Evolutionary conservation across 2,888 invertebrate genomes (phyloP), one percentile per base, ranked within the genome.

Genomic region (Boloria selene): DNA sequence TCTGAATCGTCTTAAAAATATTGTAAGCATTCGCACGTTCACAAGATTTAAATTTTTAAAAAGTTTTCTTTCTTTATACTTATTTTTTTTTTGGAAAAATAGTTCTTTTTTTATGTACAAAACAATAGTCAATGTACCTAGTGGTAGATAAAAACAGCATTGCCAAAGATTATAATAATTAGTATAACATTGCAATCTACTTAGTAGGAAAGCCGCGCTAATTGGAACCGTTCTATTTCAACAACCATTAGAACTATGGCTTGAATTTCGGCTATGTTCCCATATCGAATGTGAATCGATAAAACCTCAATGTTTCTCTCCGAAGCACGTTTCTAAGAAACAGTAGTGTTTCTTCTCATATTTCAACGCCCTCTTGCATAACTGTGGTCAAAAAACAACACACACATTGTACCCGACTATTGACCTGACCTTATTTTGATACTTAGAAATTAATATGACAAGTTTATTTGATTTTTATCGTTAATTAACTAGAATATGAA

Each of bases 311-410:
- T 90, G 90, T 91, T 91, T 89, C 87, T 89, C 84, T 86, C 81
- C 77, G 75, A 81, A 82, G 88, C 91, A 91, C 91, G 90, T 89
- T 91, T 91, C 90, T 88, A 50, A 77, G 91, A 91, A 90, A 80
- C 74, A 78, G 76, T 79, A 71, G 73, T 73, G 73, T 73, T 68
- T 72, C 73, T 80, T 78, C 83, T 87, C 82, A 81, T 79, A 82
- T 87, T 87, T 81, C 87, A 83, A 80, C 81, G 79, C 80, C 79
- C 79, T 80, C 78, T 90, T 90, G 84, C 88, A 85, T 88, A 90
- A 90, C 86, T 78, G 73, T 72, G 75, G 74, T 81, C 77, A 75
- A 74, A 73, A 68, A 83, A 85, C 84, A 74, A 73, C 70, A 74
- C 68, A 75, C 76, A 83, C 82, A 84, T 69, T 68, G 66, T 71